Conservation (phyloP, 2,888 invertebrate genomes). For the Pyralis farinalis region DNA sequence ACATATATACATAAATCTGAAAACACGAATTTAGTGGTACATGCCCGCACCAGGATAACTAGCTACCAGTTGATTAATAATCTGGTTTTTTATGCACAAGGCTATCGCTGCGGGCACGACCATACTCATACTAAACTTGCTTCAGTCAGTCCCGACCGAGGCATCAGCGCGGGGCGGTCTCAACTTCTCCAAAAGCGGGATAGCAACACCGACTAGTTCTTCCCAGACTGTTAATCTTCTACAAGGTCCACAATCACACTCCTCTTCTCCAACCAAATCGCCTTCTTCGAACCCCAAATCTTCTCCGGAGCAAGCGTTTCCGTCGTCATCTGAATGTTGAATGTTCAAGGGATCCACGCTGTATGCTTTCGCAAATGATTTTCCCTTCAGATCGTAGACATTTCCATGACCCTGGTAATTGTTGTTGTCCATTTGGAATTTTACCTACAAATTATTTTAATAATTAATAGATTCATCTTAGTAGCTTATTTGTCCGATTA, state of each 20-base stretch:
- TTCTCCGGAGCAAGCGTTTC: conserved; percentile 46
- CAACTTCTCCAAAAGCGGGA: conserved; percentile 85
- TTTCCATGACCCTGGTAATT: conserved; percentile 29
- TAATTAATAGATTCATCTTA: no score
- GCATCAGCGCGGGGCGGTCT: conserved; percentile 64
- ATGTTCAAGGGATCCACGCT: conserved; percentile 46
- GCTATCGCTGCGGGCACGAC: no score
- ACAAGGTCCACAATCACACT: conserved; percentile 60
- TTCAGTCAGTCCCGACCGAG: conserved; percentile 57
- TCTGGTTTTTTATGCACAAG: no score
- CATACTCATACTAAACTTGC: no score
- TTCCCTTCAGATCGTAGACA: conserved; percentile 11
- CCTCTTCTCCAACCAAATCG: conserved; percentile 43
- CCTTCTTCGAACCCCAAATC: conserved; percentile 69
- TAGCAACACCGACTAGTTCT: conserved; percentile 87
- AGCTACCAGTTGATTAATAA: no score
- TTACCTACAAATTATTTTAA: conserved; percentile 37
- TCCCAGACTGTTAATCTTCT: conserved; percentile 83
- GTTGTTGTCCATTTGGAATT: conserved; percentile 50
- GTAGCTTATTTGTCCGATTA: no score
- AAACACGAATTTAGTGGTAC: no score
- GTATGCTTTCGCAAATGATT: conserved; percentile 30
- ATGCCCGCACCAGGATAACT: no score
- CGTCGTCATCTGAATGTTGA: conserved; percentile 35
- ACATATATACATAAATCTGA: no score